phyloP scores from a whole-genome alignment of 2,797 vertebrate genomes.

The Cephalopachus bancanus region DNA sequence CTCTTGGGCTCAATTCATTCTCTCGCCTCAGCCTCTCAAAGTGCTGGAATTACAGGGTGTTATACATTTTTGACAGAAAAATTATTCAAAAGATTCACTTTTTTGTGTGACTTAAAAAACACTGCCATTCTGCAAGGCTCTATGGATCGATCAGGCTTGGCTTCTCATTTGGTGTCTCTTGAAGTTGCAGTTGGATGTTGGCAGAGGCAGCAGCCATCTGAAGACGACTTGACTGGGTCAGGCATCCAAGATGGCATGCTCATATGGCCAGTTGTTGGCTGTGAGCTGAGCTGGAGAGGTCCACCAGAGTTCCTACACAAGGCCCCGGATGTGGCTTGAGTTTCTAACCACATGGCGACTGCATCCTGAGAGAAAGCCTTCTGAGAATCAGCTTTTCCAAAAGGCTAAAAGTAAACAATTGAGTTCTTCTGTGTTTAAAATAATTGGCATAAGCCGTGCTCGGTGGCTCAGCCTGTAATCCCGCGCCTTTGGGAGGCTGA shows the following conservation, averaged over 20 bases:
- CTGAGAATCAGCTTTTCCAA: not conserved
- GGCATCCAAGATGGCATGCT: not conserved
- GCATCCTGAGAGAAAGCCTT: not conserved
- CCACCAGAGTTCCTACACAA: not conserved
- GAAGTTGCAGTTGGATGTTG: fast-evolving
- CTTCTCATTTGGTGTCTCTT: not conserved
- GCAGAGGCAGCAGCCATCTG: not conserved
- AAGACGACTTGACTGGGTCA: not conserved
- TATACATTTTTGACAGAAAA: not conserved
- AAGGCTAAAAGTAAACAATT: not conserved
- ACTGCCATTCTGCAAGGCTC: not conserved
- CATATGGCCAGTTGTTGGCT: fast-evolving
- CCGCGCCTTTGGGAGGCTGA: too few species aligned
- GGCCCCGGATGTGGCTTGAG: not conserved
- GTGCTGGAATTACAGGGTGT: too few species aligned
- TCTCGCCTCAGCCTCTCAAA: too few species aligned
- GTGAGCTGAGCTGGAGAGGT: not conserved
- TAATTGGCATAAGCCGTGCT: not conserved
- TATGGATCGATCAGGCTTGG: not conserved
- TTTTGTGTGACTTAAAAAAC: not conserved
- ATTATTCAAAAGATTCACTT: not conserved
- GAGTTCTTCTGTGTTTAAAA: not conserved
- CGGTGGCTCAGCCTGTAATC: too few species aligned
- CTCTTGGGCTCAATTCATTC: too few species aligned
- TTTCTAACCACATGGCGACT: not conserved